A percentile compares a stretch with the other conserved stretches of the same genome.
Evolutionary conservation across 2,888 invertebrate species (phyloP).

Genomic region (Acronicta alni): DNA sequence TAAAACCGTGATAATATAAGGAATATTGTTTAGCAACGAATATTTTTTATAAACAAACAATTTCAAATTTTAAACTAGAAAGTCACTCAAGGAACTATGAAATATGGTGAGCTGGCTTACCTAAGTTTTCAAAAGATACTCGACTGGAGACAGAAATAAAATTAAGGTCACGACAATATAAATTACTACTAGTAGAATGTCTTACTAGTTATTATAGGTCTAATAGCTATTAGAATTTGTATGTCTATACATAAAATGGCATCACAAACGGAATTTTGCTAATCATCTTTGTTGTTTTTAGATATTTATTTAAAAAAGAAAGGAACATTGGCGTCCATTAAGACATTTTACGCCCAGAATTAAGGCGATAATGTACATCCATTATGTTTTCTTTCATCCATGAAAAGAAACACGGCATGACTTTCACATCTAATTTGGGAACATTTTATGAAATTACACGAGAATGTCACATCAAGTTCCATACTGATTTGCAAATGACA

Average conservation of each 20-base stretch:
- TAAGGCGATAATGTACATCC: conserved; percentile 38
- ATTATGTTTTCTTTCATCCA: conserved; percentile 46
- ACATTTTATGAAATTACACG: conserved; percentile 43
- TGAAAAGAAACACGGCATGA: conserved; percentile 36
- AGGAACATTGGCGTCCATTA: conserved; percentile 37
- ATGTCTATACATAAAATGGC: not conserved
- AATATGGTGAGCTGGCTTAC: not conserved
- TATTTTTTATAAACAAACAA: not conserved
- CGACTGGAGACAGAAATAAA: not conserved
- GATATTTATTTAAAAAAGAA: conserved; percentile 9
- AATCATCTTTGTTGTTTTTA: not conserved
- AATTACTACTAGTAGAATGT: not conserved
- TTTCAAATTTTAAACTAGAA: not conserved
- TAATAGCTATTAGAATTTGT: not conserved
- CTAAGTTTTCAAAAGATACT: not conserved
- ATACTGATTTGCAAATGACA: conserved; percentile 39
- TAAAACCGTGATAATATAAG: no score
- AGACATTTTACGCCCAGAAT: conserved; percentile 29
- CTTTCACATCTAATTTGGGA: conserved; percentile 42
- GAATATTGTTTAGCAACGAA: no score
- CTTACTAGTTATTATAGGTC: conserved; percentile 1
- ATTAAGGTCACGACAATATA: not conserved
- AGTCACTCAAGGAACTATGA: not conserved
- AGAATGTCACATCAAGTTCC: conserved; percentile 36
- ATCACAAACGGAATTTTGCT: not conserved